Evolutionary conservation across 2,888 invertebrate genomes (phyloP), one percentile per base, ranked within the genome.

Genomic region (Miltochrista miniata): DNA sequence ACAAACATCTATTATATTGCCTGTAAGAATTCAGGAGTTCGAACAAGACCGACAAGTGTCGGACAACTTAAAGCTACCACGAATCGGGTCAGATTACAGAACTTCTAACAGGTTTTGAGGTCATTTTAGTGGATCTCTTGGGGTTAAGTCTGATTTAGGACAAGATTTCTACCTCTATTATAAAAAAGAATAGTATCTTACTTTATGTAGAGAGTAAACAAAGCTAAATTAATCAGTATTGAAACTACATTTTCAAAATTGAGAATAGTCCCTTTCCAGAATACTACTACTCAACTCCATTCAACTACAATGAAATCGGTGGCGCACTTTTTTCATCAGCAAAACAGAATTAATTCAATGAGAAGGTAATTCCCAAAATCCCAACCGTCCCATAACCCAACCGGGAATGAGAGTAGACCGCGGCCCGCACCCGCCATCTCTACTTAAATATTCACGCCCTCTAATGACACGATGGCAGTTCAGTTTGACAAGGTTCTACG

Each of bases 381-480:
- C 83, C 81, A 70, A 72, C 79, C 75, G 79, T 76, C 77, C 79
- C 76, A 80, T 79, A 81, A 76, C 75, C 75, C 75, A 72, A 75
- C 74, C 78, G 79, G 79, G 77, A 76, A 72, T 67, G 76, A 70
- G 76, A 78, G 76, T 66, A 74, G 74, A 74, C 79, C 77, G 80
- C 76, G 80, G 75, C 68, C 72, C 75, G 79, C 74, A 75, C 79
- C 79, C 81, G 81, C 80, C 83, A 72, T 76, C 74, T 81, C 81
- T 76, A 76, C 79, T 89, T 83, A 88, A 88, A 87, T 87, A 89
- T 89, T 89, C 85, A 88, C 81, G 81, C 83, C 85, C 84, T 82
- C 83, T 88, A 88, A 88, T 88, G 87, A 87, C 86, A 85, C 83
- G 81, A 74, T 74, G 79, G 72, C 74, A 79, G 75, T 70, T 77